Percentiles rank a stretch among this genome's conserved stretches.
Evolutionary conservation across 2,113 vertebrate species (phyloP).

Genomic region (Himantopus leucocephalus): DNA sequence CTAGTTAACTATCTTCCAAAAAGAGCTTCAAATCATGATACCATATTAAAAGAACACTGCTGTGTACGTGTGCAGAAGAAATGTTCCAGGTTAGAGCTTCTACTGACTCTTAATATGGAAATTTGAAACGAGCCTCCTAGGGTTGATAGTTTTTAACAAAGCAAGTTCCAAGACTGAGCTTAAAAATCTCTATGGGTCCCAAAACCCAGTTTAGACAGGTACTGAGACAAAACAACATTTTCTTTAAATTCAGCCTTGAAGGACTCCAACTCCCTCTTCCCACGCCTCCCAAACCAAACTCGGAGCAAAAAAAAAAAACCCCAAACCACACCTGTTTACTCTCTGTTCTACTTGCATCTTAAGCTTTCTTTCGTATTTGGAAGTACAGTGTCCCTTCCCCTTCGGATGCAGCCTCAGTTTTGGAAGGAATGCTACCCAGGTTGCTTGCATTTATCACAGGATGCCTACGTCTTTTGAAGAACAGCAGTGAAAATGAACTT

Average conservation of each 20-base stretch:
- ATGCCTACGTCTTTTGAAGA: neutral
- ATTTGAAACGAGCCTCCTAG: neutral
- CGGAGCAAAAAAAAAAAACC: rapidly evolving
- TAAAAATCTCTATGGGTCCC: neutral
- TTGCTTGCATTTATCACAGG: neutral
- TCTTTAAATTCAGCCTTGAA: neutral
- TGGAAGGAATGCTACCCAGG: neutral
- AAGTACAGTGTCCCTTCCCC: neutral
- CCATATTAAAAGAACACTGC: neutral
- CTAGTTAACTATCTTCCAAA: neutral
- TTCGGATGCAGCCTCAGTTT: neutral
- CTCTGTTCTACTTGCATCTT: neutral
- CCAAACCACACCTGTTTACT: neutral
- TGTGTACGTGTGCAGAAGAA: neutral
- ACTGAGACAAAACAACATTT: neutral
- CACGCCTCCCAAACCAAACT: neutral
- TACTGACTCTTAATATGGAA: neutral
- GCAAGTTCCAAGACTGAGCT: neutral
- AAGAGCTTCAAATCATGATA: neutral
- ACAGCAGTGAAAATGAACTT: neutral
- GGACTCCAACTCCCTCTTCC: neutral
- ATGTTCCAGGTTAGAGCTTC: neutral
- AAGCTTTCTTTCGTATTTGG: neutral
- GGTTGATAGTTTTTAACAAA: neutral
- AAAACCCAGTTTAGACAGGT: neutral